Percentiles rank a stretch among this genome's conserved stretches.
Conservation (phyloP, 2,797 vertebrate species). For the Bucorvus abyssinicus region DNA sequence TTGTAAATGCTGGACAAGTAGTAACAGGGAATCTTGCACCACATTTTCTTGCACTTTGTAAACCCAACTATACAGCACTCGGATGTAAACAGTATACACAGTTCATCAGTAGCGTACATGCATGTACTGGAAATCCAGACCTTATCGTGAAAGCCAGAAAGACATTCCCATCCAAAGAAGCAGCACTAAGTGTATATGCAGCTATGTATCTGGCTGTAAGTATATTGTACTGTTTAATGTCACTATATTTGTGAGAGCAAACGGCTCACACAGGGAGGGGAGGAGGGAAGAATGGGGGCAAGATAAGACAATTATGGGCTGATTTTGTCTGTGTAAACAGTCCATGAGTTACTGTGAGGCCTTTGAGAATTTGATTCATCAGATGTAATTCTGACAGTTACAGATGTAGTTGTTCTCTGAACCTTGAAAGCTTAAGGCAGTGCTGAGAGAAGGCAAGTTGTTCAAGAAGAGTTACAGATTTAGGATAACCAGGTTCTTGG, state of each 20-base stretch:
- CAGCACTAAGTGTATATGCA: conserved; percentile 92
- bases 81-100: conserved; percentile 94
- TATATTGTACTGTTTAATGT: conserved; percentile 26
- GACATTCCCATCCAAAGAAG: conserved; percentile 98
- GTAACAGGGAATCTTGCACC: conserved; percentile 97
- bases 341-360: neutral
- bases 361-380: neutral
- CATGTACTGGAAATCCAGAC: conserved; percentile 93
- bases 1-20: conserved; percentile 97
- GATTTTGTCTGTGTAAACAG: neutral
- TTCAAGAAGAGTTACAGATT: neutral
- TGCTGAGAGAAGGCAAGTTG: neutral
- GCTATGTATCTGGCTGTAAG: conserved; percentile 96
- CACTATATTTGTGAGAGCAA: neutral
- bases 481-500: neutral
- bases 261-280: neutral
- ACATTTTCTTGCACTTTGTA: conserved; percentile 97
- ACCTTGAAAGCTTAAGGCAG: neutral
- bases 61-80: conserved; percentile 95
- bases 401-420: neutral
- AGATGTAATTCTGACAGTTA: neutral
- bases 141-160: conserved; percentile 92
- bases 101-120: conserved; percentile 93
- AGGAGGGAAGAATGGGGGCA: conserved; percentile 1
- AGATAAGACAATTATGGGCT: neutral